Evolutionary conservation across 2,888 invertebrate genomes (phyloP).

Genomic region (Rhimphoctona megacephalus): DNA sequence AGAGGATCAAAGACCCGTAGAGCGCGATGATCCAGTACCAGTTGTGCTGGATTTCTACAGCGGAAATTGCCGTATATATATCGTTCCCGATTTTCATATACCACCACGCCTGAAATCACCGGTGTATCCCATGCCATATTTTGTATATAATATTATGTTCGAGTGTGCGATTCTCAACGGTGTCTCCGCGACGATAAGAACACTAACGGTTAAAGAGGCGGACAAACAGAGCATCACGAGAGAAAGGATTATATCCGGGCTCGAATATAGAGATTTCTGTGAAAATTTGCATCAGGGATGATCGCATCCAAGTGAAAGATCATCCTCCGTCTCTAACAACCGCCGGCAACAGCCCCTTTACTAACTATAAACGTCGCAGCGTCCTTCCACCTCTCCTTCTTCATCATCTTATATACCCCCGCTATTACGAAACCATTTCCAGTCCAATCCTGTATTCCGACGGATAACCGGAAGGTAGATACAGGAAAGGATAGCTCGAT

Average conservation of each 20-base stretch:
- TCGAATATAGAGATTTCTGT: conserved; percentile 58
- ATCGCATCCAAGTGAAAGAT: conserved; percentile 57
- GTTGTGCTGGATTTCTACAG: conserved; percentile 58
- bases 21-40: conserved; percentile 69
- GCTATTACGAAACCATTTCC: conserved; percentile 34
- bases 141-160: conserved; percentile 22
- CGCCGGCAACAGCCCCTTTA: conserved; percentile 38
- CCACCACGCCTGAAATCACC: conserved; percentile 22
- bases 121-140: conserved; percentile 13
- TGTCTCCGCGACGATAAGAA: conserved; percentile 30
- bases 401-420: conserved; percentile 11
- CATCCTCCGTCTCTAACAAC: conserved; percentile 52
- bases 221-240: conserved; percentile 44
- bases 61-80: conserved; percentile 45
- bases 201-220: conserved; percentile 48
- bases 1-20: conserved; percentile 72
- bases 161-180: conserved; percentile 24
- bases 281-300: conserved; percentile 56
- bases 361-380: conserved; percentile 34
- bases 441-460: neutral
- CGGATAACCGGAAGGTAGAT: conserved; percentile 18
- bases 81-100: conserved; percentile 39
- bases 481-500: conserved; percentile 8
- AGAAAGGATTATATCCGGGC: conserved; percentile 67
- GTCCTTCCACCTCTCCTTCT: conserved; percentile 22